Conservation (phyloP, 1,140 invertebrate genomes). For the Metaphire vulgaris region DNA sequence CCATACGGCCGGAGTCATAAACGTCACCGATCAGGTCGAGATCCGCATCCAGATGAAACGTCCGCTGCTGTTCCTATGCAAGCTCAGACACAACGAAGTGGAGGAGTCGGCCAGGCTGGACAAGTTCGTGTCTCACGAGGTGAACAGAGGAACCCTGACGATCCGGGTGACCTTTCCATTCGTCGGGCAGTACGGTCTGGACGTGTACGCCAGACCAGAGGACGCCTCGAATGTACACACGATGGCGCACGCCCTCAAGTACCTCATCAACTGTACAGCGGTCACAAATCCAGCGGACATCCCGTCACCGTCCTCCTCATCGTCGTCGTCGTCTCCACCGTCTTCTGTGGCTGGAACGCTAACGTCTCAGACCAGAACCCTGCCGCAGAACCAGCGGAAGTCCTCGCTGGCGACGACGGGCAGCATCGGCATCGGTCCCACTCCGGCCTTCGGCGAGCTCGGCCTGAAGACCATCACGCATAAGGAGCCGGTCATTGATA, state of each 20-base stretch:
- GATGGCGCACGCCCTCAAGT: slow-evolving; percentile 97
- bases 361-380: slow-evolving; percentile 3
- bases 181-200: slow-evolving; percentile 90
- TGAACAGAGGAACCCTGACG: slow-evolving; percentile 73
- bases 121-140: slow-evolving; percentile 54
- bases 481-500: slow-evolving; percentile 42
- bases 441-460: slow-evolving; percentile 38
- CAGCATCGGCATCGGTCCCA: slow-evolving; percentile 40
- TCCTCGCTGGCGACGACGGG: slow-evolving; percentile 25
- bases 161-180: slow-evolving; percentile 84
- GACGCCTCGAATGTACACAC: slow-evolving; percentile 74
- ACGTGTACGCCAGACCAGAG: slow-evolving; percentile 88
- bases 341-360: no score
- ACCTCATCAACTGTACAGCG: slow-evolving; percentile 71
- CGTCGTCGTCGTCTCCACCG: no score
- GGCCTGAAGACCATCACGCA: slow-evolving; percentile 42
- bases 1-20: slow-evolving; percentile 51
- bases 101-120: slow-evolving; percentile 63
- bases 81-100: slow-evolving; percentile 89
- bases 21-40: slow-evolving; percentile 64
- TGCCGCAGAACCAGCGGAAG: slow-evolving; percentile 3
- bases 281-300: slow-evolving; percentile 42
- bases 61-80: slow-evolving; percentile 94
- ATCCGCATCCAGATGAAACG: slow-evolving; percentile 90
- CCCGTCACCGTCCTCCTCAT: slow-evolving; percentile 25